Evolutionary conservation across 1,140 invertebrate species (phyloP), one percentile per base, ranked within the genome.

Genomic region (Argopecten irradians): DNA sequence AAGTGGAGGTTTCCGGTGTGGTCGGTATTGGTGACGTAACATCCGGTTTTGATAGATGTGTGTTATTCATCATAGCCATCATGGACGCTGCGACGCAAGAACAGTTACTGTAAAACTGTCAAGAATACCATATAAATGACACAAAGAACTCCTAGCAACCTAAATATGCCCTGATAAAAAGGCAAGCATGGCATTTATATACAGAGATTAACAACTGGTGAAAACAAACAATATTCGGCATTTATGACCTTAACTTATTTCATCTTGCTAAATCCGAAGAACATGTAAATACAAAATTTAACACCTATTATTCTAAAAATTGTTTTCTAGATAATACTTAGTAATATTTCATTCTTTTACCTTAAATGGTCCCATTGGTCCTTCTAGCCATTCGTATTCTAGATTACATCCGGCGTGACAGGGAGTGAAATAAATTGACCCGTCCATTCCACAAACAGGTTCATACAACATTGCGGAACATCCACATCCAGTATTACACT

Each of bases 401-500:
- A 35, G n/a, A 19, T 46, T 97, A 87, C 98, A 99, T 32, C 98
- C 98, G 83, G 98, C 98, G 96, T 99, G 98, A 95, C 98, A 99
- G 13, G 98, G 98, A 46, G 97, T 97, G 93, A 97, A 98, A 96
- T 98, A 99, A 0, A 98, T 98, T 86, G 98, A 96, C 22, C 98
- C 98, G 95, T 99, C 98, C 95, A 98, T 98, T 82, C 98, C 98
- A 95, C 98, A 99, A 87, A 99, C 98, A 14, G 98, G 98, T 94
- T 98, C 98, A 91, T 98, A 98, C 93, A 98, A 97, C 90, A 97
- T 97, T 94, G 97, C 92, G 39, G 97, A 97, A 95, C 98, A 99
- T 91, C 97, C 97, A 95, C 98, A 99, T 90, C 97, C 98, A 94
- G 98, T 97, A 96, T 99, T 99, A 95, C 98, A 99, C 19, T 84